Evolutionary conservation across 2,888 invertebrate genomes (phyloP).

Genomic region (Chrysodeixis includens): DNA sequence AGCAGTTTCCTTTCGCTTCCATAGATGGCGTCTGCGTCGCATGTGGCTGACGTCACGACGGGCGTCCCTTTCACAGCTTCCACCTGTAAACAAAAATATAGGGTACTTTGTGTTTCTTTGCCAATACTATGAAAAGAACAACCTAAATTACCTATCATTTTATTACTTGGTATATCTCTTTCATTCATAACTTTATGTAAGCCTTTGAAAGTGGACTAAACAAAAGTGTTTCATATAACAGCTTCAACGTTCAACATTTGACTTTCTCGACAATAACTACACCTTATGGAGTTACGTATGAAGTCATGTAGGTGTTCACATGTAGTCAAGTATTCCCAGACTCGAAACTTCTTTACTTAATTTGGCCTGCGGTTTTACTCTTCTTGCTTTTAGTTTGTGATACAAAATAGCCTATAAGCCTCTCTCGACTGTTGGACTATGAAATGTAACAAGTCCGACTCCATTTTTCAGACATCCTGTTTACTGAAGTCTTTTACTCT

Average conservation of each 20-base stretch:
- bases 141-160: not conserved
- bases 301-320: constrained; percentile 7
- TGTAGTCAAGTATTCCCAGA: constrained; percentile 17
- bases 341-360: constrained; percentile 42
- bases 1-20: not conserved
- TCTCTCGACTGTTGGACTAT: no score
- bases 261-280: not conserved
- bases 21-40: not conserved
- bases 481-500: no score
- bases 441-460: no score
- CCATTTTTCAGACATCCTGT: no score
- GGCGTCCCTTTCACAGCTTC: not conserved
- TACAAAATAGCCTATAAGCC: no score
- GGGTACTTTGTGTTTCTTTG: constrained; percentile 30
- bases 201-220: no score
- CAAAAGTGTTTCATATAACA: not conserved
- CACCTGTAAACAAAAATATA: constrained; percentile 40
- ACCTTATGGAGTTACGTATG: constrained; percentile 2
- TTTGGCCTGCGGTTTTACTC: constrained; percentile 8
- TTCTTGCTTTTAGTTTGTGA: no score
- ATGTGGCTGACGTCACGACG: not conserved
- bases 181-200: not conserved
- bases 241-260: not conserved
- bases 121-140: not conserved
- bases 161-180: not conserved